A percentile compares a stretch with the other conserved stretches of the same genome.
phyloP scores from a whole-genome alignment of 2,888 invertebrate genomes.

The Spilarctia lutea region DNA sequence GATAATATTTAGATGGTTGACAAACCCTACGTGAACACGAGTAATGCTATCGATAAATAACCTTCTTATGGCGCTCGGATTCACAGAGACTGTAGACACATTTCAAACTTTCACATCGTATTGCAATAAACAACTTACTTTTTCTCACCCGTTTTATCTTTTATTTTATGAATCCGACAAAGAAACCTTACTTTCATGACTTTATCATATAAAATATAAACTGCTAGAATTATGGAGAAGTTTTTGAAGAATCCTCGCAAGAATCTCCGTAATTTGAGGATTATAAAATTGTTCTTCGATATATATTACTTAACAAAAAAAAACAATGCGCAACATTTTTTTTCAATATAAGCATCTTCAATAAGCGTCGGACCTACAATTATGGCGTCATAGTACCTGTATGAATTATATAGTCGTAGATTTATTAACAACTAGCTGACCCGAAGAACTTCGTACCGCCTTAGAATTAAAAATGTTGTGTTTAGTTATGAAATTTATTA shows the following conservation, averaged over 20 bases:
- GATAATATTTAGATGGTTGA: neutral
- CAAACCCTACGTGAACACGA: neutral
- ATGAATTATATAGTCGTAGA: neutral
- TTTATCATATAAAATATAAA: neutral
- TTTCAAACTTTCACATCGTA: constrained; percentile 44
- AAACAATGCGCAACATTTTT: neutral
- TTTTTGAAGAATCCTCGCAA: neutral
- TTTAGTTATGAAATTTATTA: no score
- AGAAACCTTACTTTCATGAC: constrained; percentile 20
- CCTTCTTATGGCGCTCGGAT: constrained; percentile 31
- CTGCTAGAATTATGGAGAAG: neutral
- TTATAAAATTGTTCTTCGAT: neutral
- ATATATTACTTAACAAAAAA: no score
- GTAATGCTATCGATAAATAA: constrained; percentile 35
- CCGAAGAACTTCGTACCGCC: no score
- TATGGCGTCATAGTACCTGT: neutral
- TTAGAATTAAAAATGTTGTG: no score
- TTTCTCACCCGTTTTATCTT: constrained; percentile 42
- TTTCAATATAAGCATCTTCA: neutral
- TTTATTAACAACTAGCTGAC: neutral
- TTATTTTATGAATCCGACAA: constrained; percentile 46
- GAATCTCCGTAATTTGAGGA: neutral
- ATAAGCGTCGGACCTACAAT: neutral
- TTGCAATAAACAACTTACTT: constrained; percentile 49
- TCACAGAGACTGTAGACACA: constrained; percentile 28